Base-by-base conservation (phyloP, 2,888 invertebrate genomes). In the Apomyelois bistriatella region DNA sequence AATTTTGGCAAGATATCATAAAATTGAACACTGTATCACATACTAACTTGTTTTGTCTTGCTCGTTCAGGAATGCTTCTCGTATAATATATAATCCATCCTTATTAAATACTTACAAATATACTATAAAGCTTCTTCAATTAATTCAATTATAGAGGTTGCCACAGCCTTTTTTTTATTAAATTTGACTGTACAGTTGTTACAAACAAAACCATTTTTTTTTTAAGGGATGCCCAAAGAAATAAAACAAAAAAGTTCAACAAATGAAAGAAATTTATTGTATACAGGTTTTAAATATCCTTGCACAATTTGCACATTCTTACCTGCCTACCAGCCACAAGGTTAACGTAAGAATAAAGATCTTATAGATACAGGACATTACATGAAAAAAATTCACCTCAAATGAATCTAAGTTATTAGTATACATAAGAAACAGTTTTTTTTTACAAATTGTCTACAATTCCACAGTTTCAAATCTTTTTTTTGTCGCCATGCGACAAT, bases 211-310 rank as follows among this genome's bases (percentile, higher is more conserved):
- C n/a, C n/a, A n/a, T n/a, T n/a, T n/a, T 6, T 32, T 7, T 7
- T 32, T 32, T 6, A 32, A 8, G 32, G 5, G 28, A 16, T 37
- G 8, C 41, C 16, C 6, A 7, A 40, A 32, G 13, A 82, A 86
- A 85, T 86, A 70, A 88, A 86, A 89, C 85, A 81, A 79, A 67
- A 70, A 69, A 70, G 58, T 71, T 90, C 89, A 90, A 90, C 90
- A 90, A 90, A 90, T 90, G 89, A 90, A 90, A 89, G 90, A 87
- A 90, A 86, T 90, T 87, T 90, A 90, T 90, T 90, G 90, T 90
- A 90, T 90, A 90, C 89, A 90, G 90, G 90, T 89, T 89, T 88
- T 88, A 87, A 89, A 88, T 87, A 88, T 87, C 82, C 85, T 88
- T 79, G 82, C 85, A 82, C 82, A 79, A 79, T 79, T 88, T 79